phyloP scores from a whole-genome alignment of 2,888 invertebrate species.

The Dynastes hyllus region DNA sequence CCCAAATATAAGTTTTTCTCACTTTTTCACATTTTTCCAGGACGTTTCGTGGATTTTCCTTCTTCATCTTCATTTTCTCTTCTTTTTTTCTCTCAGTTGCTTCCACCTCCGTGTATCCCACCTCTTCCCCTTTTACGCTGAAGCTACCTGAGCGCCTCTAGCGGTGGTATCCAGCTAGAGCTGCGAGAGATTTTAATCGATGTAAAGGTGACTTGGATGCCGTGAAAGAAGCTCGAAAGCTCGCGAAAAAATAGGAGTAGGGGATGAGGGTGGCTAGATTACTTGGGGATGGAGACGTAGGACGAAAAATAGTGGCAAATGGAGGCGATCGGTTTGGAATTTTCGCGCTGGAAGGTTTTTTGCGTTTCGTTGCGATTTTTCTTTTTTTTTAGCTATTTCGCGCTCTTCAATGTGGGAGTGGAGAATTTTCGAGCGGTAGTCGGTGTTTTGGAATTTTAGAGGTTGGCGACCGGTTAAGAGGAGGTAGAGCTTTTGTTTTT shows the following conservation, averaged over 20 bases:
- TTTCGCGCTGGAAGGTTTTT: not conserved
- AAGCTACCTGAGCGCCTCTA: not conserved
- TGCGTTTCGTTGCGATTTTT: not conserved
- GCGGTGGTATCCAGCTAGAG: not conserved
- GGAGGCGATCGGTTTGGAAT: not conserved
- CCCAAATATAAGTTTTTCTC: not conserved
- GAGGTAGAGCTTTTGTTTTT: too few species aligned
- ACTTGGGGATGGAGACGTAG: too few species aligned
- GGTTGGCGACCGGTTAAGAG: too few species aligned
- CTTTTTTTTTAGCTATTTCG: not conserved
- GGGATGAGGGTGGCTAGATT: not conserved
- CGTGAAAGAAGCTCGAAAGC: not conserved
- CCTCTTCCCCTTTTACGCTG: not conserved
- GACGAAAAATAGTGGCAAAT: not conserved
- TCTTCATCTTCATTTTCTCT: not conserved
- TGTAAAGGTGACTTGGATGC: conserved; percentile 16
- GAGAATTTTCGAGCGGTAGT: too few species aligned
- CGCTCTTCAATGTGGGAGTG: not conserved
- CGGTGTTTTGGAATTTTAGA: too few species aligned
- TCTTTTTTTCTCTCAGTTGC: not conserved
- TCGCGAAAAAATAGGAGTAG: not conserved
- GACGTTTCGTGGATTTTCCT: not conserved
- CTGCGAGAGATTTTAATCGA: conserved; percentile 10
- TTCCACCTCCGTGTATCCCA: not conserved
- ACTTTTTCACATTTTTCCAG: not conserved